phyloP scores from a whole-genome alignment of 2,888 invertebrate genomes.

The Mallateleia sp. region DNA sequence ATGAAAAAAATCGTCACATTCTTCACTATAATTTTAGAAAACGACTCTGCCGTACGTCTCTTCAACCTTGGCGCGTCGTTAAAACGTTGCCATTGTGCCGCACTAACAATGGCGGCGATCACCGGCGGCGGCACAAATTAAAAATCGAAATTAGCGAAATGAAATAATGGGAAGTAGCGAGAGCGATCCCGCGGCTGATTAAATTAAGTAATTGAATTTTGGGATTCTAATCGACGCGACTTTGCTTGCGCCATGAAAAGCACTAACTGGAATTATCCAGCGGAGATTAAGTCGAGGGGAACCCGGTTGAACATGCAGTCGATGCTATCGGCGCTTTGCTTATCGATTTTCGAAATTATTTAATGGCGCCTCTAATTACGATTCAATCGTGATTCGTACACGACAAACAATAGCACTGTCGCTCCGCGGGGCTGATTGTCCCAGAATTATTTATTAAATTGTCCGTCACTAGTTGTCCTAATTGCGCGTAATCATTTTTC shows the following conservation, averaged over 20 bases:
- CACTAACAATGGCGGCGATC: slow-evolving; percentile 49
- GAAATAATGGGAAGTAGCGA: slow-evolving; percentile 66
- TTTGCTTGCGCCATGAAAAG: slow-evolving; percentile 51
- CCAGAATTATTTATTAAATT: slow-evolving; percentile 54
- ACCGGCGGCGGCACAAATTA: slow-evolving; percentile 57
- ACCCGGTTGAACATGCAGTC: slow-evolving; percentile 26
- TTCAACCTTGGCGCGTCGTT: slow-evolving; percentile 7
- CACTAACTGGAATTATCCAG: slow-evolving; percentile 74
- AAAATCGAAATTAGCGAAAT: slow-evolving; percentile 78
- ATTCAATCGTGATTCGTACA: slow-evolving; percentile 50
- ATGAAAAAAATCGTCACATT: not conserved
- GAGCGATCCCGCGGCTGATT: slow-evolving; percentile 67
- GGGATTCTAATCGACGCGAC: slow-evolving; percentile 68
- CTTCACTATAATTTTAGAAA: not conserved
- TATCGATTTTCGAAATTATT: slow-evolving; percentile 72
- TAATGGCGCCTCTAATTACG: slow-evolving; percentile 60
- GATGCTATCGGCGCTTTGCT: slow-evolving; percentile 62
- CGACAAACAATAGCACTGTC: slow-evolving; percentile 28
- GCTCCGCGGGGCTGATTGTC: slow-evolving; percentile 42
- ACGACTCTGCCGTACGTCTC: not conserved
- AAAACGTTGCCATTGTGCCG: slow-evolving; percentile 15
- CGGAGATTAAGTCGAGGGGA: slow-evolving; percentile 70
- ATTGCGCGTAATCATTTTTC: slow-evolving; percentile 37
- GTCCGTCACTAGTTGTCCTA: slow-evolving; percentile 42
- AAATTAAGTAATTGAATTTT: slow-evolving; percentile 80